Base-by-base conservation (phyloP, 2,113 vertebrate species). In the Lampris megalopsis region DNA sequence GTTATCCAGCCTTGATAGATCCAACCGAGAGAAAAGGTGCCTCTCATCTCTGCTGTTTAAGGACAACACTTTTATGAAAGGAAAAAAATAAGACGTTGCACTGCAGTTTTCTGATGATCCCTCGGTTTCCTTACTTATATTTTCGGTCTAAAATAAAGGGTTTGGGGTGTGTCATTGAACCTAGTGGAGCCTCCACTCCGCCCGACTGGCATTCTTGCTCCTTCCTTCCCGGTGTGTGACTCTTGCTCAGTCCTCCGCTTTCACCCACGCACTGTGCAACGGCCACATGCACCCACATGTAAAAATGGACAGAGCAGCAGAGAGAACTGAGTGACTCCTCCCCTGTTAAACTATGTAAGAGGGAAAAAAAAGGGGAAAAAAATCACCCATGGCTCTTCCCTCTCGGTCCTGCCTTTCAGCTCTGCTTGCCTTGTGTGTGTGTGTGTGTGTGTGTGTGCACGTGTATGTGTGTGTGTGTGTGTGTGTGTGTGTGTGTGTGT, bases 1-100 rank as follows among this genome's bases (percentile, higher is more conserved):
- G 81, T 79, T 82, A 94, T 92, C 94, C 94, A 95, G 60, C 91
- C 92, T 50, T 80, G 93, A 88, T 93, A 93, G 72, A 94, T 94
- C 94, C 94, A 95, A 61, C 64, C 83, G 49, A 91, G 82, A 37
- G 92, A 84, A 43, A 92, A 89, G 35, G 80, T 80, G 54, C 82
- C 50, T 71, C 91, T 87, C 94, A 95, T 94, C 71, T 86, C 86
- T 89, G 75, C 77, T 38, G 84, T 9, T 69, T 71, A 42, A 35
- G 42, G 11, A 63, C 6, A 13, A 10, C 9, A 41, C 11, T 13
- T 52, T 57, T 75, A 49, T 66, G 54, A 40, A 24, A 8, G 5
- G 49, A 85, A 83, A 60, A 62, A 37, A 36, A 4, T 9, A 35
- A 5, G 45, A 47, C 43, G 43, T 7, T 45, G 43, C 43, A 45